phyloP scores from a whole-genome alignment of 2,113 vertebrate genomes.

The Leucoraja erinaceus region DNA sequence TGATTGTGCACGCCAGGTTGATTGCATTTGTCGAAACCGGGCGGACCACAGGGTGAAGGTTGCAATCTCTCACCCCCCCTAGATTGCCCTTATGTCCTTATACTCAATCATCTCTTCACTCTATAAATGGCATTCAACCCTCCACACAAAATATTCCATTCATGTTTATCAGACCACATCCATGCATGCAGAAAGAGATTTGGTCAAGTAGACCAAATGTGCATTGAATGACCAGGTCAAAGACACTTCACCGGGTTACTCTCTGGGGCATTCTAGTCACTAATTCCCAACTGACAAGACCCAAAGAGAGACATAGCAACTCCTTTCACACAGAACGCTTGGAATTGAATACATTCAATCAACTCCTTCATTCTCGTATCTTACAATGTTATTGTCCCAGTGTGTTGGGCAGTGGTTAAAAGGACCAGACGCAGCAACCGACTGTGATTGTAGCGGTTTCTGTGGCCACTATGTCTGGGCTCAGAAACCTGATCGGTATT shows the following conservation, averaged over 20 bases:
- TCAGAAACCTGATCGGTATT: slow-evolving; percentile 8
- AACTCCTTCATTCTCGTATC: neutral
- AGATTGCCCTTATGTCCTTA: neutral
- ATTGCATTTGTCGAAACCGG: too few relatives aligned
- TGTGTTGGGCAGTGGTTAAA: slow-evolving; percentile 1
- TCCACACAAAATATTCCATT: neutral
- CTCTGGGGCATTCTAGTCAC: neutral
- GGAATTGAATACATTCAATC: neutral
- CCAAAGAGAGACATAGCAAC: neutral
- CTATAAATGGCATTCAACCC: neutral
- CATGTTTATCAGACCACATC: neutral
- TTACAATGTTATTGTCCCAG: neutral
- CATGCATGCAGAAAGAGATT: neutral
- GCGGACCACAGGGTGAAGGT: too few relatives aligned
- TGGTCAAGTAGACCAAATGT: neutral
- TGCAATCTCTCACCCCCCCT: too few relatives aligned
- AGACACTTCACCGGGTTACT: neutral
- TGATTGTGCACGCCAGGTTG: too few relatives aligned
- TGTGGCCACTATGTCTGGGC: neutral
- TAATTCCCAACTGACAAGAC: neutral
- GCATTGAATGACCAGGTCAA: neutral
- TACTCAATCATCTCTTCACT: neutral
- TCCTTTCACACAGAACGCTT: neutral
- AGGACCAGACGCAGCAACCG: neutral
- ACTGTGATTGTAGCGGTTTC: neutral